Base-by-base conservation (phyloP, 2,888 invertebrate genomes). In the Nymphalis c-album region DNA sequence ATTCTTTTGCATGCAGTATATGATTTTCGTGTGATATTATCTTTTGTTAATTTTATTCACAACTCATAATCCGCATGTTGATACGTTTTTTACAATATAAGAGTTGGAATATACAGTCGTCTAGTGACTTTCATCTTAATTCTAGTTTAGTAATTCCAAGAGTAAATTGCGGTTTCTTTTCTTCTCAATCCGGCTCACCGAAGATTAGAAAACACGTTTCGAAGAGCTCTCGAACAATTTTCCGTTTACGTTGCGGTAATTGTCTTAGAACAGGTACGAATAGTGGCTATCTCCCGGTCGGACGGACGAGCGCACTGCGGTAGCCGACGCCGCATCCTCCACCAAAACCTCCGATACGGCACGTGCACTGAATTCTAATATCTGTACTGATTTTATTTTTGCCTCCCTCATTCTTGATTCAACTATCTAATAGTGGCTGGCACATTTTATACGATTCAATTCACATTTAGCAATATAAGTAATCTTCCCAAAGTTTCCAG, bases 231-330 rank as follows among this genome's bases (percentile, higher is more conserved):
- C 79, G 85, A 86, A 85, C 87, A 85, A 85, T 90, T 90, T 90
- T 90, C 88, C 88, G 90, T 87, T 90, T 89, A 88, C 88, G 87
- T 86, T 84, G 88, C 85, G 84, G 90, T 90, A 90, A 90, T 91
- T 91, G 89, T 90, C 87, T 89, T 83, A 86, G 84, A 86, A 83
- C 84, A 87, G 87, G 86, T 86, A 88, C 78, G 80, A 80, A 80
- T 80, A 85, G 70, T 67, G 70, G 81, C 78, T 83, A 83, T 82
- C 84, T 80, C 74, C 76, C 80, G 80, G 80, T 76, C 79, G 78
- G 79, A 74, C 74, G 77, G 76, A 70, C 76, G 76, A 79, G 88
- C 88, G 90, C 88, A 88, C 78, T 90, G 90, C 90, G 89, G 87
- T 80, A 85, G 81, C 82, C 80, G 77, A 77, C 80, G 81, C 81